These are phyloP conservation scores for Cairina moschata DNA, from an alignment of 2,113 vertebrate genomes.

Conservation along the genomic window DNA sequence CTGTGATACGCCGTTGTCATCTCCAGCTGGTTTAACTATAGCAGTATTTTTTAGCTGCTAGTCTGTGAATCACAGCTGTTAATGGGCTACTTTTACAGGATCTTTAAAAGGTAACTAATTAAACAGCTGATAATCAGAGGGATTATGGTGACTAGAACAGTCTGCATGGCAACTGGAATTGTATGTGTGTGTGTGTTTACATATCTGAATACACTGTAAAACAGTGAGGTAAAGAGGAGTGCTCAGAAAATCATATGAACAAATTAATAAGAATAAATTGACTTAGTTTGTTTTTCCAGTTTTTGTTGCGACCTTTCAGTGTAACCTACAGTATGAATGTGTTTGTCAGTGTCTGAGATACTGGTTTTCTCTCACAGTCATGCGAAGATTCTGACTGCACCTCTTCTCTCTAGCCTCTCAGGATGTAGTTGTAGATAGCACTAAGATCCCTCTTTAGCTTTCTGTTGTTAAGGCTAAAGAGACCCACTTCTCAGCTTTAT, in stretches of 20 bases:
- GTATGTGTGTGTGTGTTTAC: not conserved
- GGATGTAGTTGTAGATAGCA: not conserved
- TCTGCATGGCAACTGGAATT: not conserved
- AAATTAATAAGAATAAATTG: not conserved
- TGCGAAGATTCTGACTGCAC: not conserved
- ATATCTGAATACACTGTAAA: not conserved
- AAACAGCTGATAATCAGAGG: not conserved
- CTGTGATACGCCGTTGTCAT: not conserved
- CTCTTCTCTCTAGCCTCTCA: not conserved
- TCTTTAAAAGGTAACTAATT: not conserved
- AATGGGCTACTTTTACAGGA: not conserved
- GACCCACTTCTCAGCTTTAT: not conserved
- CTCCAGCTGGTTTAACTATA: conserved; percentile 17
- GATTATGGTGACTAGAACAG: not conserved
- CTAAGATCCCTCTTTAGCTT: not conserved
- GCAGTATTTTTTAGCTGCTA: not conserved
- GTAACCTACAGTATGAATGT: not conserved
- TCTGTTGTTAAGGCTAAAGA: not conserved
- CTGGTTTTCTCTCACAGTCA: not conserved
- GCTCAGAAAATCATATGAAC: not conserved
- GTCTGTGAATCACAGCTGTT: not conserved
- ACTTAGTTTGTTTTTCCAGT: not conserved
- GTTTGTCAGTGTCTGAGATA: not conserved
- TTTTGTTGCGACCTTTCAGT: not conserved
- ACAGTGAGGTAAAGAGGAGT: not conserved